Evolutionary conservation across 2,888 invertebrate species (phyloP), one percentile per base, ranked within the genome.

Genomic region (Ariolimax columbianus): DNA sequence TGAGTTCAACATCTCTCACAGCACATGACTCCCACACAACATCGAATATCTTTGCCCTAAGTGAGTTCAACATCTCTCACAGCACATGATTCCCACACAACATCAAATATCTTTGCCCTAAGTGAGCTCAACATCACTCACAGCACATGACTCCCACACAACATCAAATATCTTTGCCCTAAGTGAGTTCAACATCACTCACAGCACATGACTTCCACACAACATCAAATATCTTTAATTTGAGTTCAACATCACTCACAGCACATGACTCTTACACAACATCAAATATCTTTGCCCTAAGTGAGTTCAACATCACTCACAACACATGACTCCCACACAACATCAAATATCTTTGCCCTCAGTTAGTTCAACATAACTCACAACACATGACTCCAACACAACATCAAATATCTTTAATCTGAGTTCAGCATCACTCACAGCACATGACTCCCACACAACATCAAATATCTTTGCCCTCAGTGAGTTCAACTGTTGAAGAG

Each of bases 151-250:
- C 81, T 94, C 92, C 92, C 92, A 94, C 14, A 93, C 92, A 55
- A 93, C 89, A 38, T 92, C 91, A 38, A 93, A 90, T 55, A 94
- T 90, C 66, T 91, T 91, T 51, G 89, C 89, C 55, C 92, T 84
- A 33, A 94, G 89, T 17, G 88, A 88, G n/a, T n/a, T n/a, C 14
- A 55, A 23, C 14, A 55, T 55, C 59, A 91, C 93, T 91, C 87
- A 94, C 93, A 43, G 92, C 92, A 89, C 93, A 94, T 0, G 93
- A 91, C 78, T 93, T 91, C 92, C 92, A 94, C 17, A 93, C 92
- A 55, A n/a, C n/a, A n/a, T n/a, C n/a, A n/a, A n/a, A n/a, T n/a
- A n/a, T n/a, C n/a, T n/a, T n/a, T n/a, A n/a, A n/a, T n/a, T n/a
- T n/a, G n/a, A n/a, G n/a, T n/a, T n/a, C n/a, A n/a, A n/a, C n/a